Percentiles rank a stretch among this genome's conserved stretches.
Evolutionary conservation across 2,797 vertebrate genomes (phyloP).

Genomic region (Spinus olivaceus): DNA sequence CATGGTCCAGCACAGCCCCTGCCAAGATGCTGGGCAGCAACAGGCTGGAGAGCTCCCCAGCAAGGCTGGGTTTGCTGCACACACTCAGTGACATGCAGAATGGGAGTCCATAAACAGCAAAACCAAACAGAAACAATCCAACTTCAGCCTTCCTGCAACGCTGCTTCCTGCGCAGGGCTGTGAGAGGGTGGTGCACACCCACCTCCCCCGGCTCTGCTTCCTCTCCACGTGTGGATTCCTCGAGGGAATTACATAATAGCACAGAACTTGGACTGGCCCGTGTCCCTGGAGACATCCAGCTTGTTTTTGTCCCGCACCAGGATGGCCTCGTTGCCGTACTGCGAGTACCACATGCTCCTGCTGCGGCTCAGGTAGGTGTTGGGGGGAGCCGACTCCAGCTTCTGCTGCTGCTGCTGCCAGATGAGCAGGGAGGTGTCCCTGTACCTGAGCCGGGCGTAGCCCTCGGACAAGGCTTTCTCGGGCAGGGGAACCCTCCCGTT

Average conservation of each 20-base stretch:
- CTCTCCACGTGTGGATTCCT: background rate
- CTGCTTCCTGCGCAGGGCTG: rapidly evolving
- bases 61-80: rapidly evolving
- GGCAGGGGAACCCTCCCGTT: conserved; percentile 72
- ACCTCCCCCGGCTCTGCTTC: background rate
- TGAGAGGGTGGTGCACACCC: background rate
- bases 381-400: conserved; percentile 75
- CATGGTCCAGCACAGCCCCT: background rate
- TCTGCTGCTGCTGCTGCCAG: conserved; percentile 91
- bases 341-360: conserved; percentile 87
- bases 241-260: conserved; percentile 63
- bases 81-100: background rate
- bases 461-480: conserved; percentile 76
- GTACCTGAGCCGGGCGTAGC: conserved; percentile 79
- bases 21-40: background rate
- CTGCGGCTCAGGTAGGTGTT: conserved; percentile 87
- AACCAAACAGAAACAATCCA: background rate
- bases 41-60: background rate
- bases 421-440: conserved; percentile 87
- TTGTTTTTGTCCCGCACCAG: conserved; percentile 76
- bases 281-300: conserved; percentile 67
- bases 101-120: background rate
- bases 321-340: conserved; percentile 80
- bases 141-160: background rate
- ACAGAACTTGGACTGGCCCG: conserved; percentile 76